Percentiles rank a stretch among this genome's conserved stretches.
Evolutionary conservation across 2,797 vertebrate species (phyloP).

Genomic region (Helostoma temminkii): DNA sequence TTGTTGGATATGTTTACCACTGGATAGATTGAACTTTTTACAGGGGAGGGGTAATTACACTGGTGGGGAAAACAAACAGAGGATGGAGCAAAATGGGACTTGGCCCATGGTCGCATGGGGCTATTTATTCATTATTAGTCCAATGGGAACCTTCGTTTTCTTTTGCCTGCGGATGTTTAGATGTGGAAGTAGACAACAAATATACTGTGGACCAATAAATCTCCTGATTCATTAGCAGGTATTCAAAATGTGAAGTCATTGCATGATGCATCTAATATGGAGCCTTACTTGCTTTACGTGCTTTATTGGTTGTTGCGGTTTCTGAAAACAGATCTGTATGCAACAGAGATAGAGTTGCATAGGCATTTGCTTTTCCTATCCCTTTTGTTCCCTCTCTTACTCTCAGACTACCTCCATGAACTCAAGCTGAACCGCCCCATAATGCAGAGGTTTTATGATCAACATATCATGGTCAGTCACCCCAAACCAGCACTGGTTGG

Average conservation of each 20-base stretch:
- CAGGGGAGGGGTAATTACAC: slow-evolving; percentile 79
- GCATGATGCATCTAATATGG: slow-evolving; percentile 25
- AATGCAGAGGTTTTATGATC: slow-evolving; percentile 76
- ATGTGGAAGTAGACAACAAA: slow-evolving; percentile 64
- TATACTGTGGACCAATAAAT: slow-evolving; percentile 46
- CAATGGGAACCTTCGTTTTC: slow-evolving; percentile 75
- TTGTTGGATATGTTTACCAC: slow-evolving; percentile 79
- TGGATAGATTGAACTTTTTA: slow-evolving; percentile 68
- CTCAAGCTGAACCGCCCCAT: slow-evolving; percentile 73
- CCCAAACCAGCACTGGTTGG: slow-evolving; percentile 81
- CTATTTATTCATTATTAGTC: slow-evolving; percentile 81
- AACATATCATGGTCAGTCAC: slow-evolving; percentile 78
- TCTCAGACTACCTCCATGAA: slow-evolving; percentile 71
- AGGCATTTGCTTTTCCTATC: slow-evolving; percentile 28
- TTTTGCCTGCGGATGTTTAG: slow-evolving; percentile 76
- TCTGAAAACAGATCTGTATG: slow-evolving; percentile 51
- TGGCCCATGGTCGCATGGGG: slow-evolving; percentile 77
- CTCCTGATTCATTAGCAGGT: slow-evolving; percentile 62
- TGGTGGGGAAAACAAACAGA: slow-evolving; percentile 82
- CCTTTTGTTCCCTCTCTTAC: slow-evolving; percentile 28
- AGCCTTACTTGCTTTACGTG: slow-evolving; percentile 5
- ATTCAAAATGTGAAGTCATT: slow-evolving; percentile 18
- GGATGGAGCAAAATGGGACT: slow-evolving; percentile 76
- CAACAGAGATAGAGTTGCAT: slow-evolving; percentile 37
- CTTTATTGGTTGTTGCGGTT: slow-evolving; percentile 40